phyloP scores from a whole-genome alignment of 1,140 invertebrate genomes.

The Bacillus rossius region DNA sequence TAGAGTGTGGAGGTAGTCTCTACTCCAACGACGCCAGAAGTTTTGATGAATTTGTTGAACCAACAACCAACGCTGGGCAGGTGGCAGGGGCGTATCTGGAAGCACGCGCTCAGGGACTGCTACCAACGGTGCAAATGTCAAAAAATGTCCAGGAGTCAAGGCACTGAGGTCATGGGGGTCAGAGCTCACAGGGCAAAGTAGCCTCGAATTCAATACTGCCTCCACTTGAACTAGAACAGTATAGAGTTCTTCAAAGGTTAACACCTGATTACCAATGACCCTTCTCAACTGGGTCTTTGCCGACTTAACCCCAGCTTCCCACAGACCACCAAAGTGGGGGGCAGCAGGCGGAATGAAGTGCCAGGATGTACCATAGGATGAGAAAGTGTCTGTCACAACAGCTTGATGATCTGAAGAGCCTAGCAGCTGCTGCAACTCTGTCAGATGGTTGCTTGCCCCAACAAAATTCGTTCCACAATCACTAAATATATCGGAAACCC shows the following conservation, averaged over 20 bases:
- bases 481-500: conserved; percentile 29
- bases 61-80: not conserved
- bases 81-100: not conserved
- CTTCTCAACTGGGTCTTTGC: not conserved
- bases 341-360: conserved; percentile 28
- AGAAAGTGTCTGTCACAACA: not conserved
- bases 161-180: conserved; percentile 22
- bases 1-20: too few species aligned
- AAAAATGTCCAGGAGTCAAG: conserved; percentile 34
- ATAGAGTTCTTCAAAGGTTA: conserved; percentile 25
- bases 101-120: conserved; percentile 1
- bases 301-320: conserved; percentile 27
- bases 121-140: conserved; percentile 28
- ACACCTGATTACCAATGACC: conserved; percentile 3
- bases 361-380: conserved; percentile 20
- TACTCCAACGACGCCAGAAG: not conserved
- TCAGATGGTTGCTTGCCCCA: conserved; percentile 18
- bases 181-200: conserved; percentile 18
- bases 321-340: conserved; percentile 29
- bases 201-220: conserved; percentile 35
- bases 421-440: not conserved
- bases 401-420: not conserved
- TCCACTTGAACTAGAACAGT: conserved; percentile 33
- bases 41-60: not conserved
- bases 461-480: conserved; percentile 41